Conservation (phyloP, 2,888 invertebrate genomes). For the Griposia aprilina region DNA sequence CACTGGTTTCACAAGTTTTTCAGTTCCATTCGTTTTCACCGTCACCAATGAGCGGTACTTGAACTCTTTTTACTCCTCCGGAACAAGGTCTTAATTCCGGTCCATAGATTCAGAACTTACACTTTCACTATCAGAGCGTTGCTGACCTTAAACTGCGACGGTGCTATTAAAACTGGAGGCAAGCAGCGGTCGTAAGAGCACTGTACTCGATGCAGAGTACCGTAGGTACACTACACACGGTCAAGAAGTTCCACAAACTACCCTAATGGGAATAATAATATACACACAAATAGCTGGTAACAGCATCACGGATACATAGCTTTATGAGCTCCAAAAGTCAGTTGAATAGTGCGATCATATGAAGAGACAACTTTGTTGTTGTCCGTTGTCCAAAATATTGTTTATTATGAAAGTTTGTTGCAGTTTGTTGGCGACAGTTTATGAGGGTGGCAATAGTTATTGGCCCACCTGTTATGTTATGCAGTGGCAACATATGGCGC, state of each 20-base stretch:
- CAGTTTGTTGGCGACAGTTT: conserved; percentile 36
- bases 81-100: conserved; percentile 9
- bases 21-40: background rate
- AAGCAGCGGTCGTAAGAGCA: conserved; percentile 81
- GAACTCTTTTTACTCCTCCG: background rate
- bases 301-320: conserved; percentile 54
- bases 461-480: conserved; percentile 30
- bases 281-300: conserved; percentile 57
- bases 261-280: conserved; percentile 66
- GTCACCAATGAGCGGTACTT: background rate
- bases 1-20: background rate
- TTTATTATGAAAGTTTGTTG: conserved; percentile 46
- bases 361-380: conserved; percentile 42
- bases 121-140: conserved; percentile 59
- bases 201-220: conserved; percentile 69
- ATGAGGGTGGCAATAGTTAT: conserved; percentile 40
- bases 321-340: conserved; percentile 48
- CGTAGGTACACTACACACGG: conserved; percentile 47
- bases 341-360: conserved; percentile 23
- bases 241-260: conserved; percentile 59
- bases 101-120: conserved; percentile 25
- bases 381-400: conserved; percentile 49
- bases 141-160: conserved; percentile 81
- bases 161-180: conserved; percentile 84
- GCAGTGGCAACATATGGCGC: conserved; percentile 10